Evolutionary conservation across 2,797 vertebrate species (phyloP).

Genomic region (Aplochiton taeniatus): DNA sequence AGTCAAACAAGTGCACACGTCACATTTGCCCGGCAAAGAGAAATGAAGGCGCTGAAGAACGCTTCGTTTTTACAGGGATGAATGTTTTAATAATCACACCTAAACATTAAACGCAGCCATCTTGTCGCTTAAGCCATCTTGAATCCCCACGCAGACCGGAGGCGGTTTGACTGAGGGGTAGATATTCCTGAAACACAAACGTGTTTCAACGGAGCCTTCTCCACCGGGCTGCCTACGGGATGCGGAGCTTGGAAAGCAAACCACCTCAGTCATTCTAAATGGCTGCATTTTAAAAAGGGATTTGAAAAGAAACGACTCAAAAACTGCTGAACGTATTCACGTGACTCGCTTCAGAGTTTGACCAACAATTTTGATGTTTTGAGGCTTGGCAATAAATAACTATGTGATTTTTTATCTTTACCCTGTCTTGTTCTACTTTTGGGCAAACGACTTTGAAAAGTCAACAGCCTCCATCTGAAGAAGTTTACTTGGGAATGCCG

Average conservation of each 20-base stretch:
- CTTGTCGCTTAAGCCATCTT: constrained; percentile 15
- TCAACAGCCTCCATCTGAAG: constrained; percentile 5
- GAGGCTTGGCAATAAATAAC: neutral
- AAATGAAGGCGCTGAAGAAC: too few relatives aligned
- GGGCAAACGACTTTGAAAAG: neutral
- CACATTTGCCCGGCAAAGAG: too few relatives aligned
- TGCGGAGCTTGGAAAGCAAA: constrained; percentile 50
- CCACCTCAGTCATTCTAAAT: constrained; percentile 46
- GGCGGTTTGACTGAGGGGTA: constrained; percentile 22
- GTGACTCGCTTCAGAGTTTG: too few relatives aligned
- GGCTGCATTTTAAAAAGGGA: constrained; percentile 2
- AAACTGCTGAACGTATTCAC: too few relatives aligned
- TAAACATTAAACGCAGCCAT: neutral
- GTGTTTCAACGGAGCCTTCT: constrained; percentile 62
- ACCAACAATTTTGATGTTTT: too few relatives aligned
- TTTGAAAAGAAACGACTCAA: too few relatives aligned
- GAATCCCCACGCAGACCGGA: constrained; percentile 28
- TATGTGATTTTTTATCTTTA: neutral
- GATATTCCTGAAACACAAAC: constrained; percentile 68
- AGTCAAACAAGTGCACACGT: neutral
- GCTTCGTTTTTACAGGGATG: too few relatives aligned
- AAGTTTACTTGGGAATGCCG: neutral
- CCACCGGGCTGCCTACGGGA: constrained; percentile 51
- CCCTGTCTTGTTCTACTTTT: neutral
- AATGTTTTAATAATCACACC: constrained; percentile 1